Evolutionary conservation across 2,113 vertebrate species (phyloP).

Genomic region (Psilopsiagon aurifrons): DNA sequence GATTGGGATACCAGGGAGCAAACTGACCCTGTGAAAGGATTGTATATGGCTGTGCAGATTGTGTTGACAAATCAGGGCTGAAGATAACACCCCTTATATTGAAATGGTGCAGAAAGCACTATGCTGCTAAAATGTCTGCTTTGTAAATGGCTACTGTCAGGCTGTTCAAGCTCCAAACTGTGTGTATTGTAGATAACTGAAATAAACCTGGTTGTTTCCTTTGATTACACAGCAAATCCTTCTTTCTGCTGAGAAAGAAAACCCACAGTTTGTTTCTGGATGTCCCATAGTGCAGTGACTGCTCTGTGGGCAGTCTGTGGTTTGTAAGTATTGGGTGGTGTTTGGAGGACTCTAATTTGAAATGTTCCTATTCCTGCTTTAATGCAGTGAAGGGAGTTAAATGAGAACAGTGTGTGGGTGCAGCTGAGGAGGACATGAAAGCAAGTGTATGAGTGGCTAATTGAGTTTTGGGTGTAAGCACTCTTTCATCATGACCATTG

Average conservation of each 20-base stretch:
- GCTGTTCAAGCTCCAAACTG: background rate
- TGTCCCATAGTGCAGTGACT: background rate
- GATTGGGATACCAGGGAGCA: background rate
- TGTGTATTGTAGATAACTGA: background rate
- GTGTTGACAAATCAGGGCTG: background rate
- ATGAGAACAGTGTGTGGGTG: background rate
- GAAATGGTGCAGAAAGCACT: background rate
- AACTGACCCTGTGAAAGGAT: background rate
- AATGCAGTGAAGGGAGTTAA: background rate
- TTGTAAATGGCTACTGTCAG: background rate
- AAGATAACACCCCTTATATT: background rate
- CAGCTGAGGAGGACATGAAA: background rate
- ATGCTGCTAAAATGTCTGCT: background rate
- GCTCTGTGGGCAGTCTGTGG: background rate
- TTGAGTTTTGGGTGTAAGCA: background rate
- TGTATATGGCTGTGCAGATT: background rate
- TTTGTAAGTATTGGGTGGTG: background rate
- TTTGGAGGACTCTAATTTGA: background rate
- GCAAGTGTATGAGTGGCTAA: fast-evolving
- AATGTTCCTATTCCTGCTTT: background rate
- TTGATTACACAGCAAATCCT: background rate
- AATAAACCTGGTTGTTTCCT: background rate
- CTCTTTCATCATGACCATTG: background rate
- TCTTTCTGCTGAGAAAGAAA: background rate
- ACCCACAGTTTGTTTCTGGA: background rate